These are phyloP conservation scores for Scophthalmus maximus DNA, from an alignment of 2,113 vertebrate species.

Conservation along the genomic window DNA sequence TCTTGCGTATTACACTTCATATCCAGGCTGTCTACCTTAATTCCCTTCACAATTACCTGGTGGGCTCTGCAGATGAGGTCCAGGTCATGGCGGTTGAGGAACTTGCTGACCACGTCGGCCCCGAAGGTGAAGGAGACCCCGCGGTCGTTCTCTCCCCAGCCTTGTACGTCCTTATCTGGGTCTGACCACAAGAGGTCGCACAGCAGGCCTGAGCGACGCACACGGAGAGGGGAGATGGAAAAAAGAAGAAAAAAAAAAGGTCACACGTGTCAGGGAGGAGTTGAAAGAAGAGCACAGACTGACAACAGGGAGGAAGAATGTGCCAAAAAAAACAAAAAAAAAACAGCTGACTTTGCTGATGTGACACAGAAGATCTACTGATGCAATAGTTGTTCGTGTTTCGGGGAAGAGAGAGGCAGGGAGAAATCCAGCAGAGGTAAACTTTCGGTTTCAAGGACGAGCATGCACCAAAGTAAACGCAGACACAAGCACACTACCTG, in stretches of 20 bases:
- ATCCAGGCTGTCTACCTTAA: not conserved
- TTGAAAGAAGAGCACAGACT: not conserved
- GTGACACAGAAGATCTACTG: constrained; percentile 6
- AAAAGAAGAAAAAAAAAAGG: constrained; percentile 2
- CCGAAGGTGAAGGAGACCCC: constrained; percentile 99
- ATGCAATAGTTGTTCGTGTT: not conserved
- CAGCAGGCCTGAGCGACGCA: constrained; percentile 87
- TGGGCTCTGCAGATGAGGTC: constrained; percentile 99
- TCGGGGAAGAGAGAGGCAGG: not conserved
- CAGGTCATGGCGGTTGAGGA: constrained; percentile 98
- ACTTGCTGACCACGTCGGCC: constrained; percentile 99
- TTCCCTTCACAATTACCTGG: constrained; percentile 84
- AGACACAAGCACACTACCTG: constrained; percentile 54
- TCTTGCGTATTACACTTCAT: not conserved
- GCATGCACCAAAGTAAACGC: not conserved
- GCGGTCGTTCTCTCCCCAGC: constrained; percentile 98
- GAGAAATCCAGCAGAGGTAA: constrained; percentile 8
- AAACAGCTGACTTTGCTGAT: not conserved
- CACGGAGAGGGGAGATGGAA: constrained; percentile 32
- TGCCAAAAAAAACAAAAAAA: not conserved
- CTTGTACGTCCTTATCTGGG: constrained; percentile 98
- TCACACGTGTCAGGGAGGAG: not conserved
- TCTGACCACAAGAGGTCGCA: constrained; percentile 99
- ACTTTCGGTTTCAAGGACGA: not conserved
- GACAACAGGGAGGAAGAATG: not conserved